These are phyloP conservation scores for Ecliptopera silaceata DNA, from an alignment of 2,888 invertebrate genomes.

Conservation along the genomic window DNA sequence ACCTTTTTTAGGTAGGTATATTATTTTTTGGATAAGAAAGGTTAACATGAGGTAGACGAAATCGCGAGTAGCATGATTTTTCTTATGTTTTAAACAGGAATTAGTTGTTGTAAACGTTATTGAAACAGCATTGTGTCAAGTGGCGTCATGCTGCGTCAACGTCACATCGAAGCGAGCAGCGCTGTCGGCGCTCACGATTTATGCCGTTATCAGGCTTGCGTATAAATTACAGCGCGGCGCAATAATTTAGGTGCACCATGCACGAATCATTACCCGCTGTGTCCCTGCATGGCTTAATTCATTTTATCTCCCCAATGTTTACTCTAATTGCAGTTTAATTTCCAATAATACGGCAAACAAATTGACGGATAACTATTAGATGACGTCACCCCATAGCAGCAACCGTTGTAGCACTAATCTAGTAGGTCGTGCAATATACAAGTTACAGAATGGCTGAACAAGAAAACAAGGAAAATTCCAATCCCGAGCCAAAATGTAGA, in stretches of 20 bases:
- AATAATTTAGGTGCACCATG: slow-evolving; percentile 81
- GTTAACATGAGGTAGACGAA: too few species aligned
- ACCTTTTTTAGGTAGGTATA: too few species aligned
- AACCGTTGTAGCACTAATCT: slow-evolving; percentile 35
- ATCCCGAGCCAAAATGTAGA: slow-evolving; percentile 44
- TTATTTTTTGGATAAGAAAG: too few species aligned
- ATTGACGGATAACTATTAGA: slow-evolving; percentile 37
- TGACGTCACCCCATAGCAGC: slow-evolving; percentile 16
- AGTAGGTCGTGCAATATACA: slow-evolving; percentile 36
- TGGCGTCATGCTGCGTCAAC: slow-evolving; percentile 72
- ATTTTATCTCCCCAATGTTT: slow-evolving; percentile 72
- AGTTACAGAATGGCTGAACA: slow-evolving; percentile 27
- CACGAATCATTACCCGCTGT: slow-evolving; percentile 82
- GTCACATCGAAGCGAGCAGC: slow-evolving; percentile 67
- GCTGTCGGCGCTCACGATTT: slow-evolving; percentile 75
- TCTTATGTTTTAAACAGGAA: slow-evolving; percentile 1
- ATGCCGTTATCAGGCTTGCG: slow-evolving; percentile 77
- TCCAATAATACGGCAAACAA: slow-evolving; percentile 45
- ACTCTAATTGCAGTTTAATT: slow-evolving; percentile 68
- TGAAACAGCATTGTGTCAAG: slow-evolving; percentile 56
- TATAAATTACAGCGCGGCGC: slow-evolving; percentile 78
- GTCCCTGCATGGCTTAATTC: slow-evolving; percentile 71
- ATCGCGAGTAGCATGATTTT: too few species aligned
- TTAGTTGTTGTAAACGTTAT: slow-evolving; percentile 43
- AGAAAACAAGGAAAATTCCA: slow-evolving; percentile 43